Evolutionary conservation across 2,113 vertebrate genomes (phyloP).

Genomic region (Dipodomys spectabilis): DNA sequence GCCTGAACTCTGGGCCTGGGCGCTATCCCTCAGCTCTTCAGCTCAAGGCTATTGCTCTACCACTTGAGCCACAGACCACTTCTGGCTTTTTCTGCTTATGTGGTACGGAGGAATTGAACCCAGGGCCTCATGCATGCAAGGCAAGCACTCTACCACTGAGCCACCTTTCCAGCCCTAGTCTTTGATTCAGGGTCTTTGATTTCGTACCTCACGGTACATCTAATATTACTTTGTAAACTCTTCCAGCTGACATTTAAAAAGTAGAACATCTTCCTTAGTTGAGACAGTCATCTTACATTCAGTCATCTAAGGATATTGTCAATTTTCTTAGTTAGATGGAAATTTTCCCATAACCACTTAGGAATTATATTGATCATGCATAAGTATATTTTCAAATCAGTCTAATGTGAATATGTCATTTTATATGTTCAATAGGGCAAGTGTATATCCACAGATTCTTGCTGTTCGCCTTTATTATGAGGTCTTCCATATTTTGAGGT

Average conservation of each 20-base stretch:
- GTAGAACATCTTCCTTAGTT: not conserved
- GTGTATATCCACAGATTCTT: not conserved
- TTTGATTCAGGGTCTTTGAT: not conserved
- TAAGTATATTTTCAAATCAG: constrained; percentile 1
- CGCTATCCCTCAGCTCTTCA: too few species aligned
- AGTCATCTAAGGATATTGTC: constrained; percentile 11
- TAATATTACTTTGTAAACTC: constrained; percentile 10
- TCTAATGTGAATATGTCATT: not conserved
- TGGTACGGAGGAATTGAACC: too few species aligned
- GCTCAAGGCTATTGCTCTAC: too few species aligned
- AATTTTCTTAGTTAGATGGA: constrained; percentile 37
- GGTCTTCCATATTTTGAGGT: not conserved
- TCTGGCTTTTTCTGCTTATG: too few species aligned
- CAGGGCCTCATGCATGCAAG: too few species aligned
- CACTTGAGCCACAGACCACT: too few species aligned
- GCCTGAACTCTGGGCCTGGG: too few species aligned
- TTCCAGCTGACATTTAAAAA: constrained; percentile 9
- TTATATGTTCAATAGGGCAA: not conserved
- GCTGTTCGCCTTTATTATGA: not conserved
- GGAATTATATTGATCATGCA: not conserved
- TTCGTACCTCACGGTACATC: constrained; percentile 43
- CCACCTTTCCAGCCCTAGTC: too few species aligned
- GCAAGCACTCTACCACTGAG: too few species aligned
- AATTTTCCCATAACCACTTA: constrained; percentile 27
- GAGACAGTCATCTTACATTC: constrained; percentile 3